Base-by-base conservation (phyloP, 1,140 invertebrate species). In the Patella vulgata region DNA sequence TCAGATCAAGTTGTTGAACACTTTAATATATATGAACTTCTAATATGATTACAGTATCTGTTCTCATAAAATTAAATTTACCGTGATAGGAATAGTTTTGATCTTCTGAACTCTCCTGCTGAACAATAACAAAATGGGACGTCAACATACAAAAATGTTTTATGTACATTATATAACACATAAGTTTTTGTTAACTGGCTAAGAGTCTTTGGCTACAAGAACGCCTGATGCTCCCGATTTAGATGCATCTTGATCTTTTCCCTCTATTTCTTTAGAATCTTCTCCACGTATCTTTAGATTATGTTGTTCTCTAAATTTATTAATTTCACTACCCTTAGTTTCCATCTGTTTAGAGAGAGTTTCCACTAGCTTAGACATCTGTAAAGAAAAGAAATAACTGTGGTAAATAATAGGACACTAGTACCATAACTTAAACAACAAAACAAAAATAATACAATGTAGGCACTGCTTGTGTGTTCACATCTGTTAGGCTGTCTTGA, bases 251-350 rank as follows among this genome's bases (percentile, higher is more conserved):
- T 74, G 63, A 6, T 70, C 62, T 27, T 73, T 55, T 54, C 72
- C 69, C 14, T 73, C 70, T 43, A 52, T 54, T 9, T 70, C 68
- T 33, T 78, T 82, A 23, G 54, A 63, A 8, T 84, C 84, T 58
- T 85, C 82, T 19, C 85, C 86, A 30, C 82, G 80, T 28, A 88
- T 84, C 57, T 83, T 80, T 71, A 98, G 95, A 80, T 95, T 93
- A 77, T 97, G 88, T 73, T 93, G 91, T 78, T 96, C 93, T 80
- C 94, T 94, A 82, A 93, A 98, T 68, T 95, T 92, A 80, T 97
- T 95, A 36, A 98, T 92, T 85, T 97, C 94, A 51, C 88, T 84
- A 5, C 95, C 95, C 85, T 97, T 98, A 67, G 90, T 89, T 36
- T 90, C 87, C 14, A 97, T 84, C 81, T 96, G 91, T 50, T 92